phyloP scores from a whole-genome alignment of 2,797 vertebrate species.

The Aplochiton taeniatus region DNA sequence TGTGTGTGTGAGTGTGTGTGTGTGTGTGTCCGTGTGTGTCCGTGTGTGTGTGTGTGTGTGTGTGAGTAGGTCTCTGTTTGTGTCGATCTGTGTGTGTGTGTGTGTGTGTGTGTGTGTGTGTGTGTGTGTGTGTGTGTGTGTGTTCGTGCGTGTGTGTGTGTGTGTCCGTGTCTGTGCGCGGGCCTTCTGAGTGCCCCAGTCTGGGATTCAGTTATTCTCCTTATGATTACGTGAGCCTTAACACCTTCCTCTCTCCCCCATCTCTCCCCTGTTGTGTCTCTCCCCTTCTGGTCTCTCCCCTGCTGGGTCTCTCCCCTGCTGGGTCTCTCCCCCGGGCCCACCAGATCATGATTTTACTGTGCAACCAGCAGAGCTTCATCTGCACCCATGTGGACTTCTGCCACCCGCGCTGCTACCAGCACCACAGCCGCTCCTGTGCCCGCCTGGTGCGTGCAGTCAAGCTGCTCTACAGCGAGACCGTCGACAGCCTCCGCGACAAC shows the following conservation, averaged over 20 bases:
- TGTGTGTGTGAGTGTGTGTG: neutral
- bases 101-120: neutral
- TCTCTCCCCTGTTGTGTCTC: neutral
- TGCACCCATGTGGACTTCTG: constrained; percentile 96
- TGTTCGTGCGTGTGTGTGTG: neutral
- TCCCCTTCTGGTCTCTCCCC: neutral
- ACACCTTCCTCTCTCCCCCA: neutral
- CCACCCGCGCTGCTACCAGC: constrained; percentile 96
- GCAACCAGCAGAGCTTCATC: constrained; percentile 99
- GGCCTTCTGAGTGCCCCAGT: neutral
- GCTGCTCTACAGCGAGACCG: constrained; percentile 91
- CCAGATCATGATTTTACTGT: constrained; percentile 96
- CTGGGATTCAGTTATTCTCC: neutral
- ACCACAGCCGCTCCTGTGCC: constrained; percentile 95
- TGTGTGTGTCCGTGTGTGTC: too few relatives aligned
- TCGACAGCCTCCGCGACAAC: constrained; percentile 89
- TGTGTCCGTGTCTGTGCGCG: neutral
- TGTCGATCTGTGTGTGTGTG: neutral
- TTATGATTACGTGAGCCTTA: too few relatives aligned
- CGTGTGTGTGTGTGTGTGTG: neutral
- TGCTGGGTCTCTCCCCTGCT: neutral
- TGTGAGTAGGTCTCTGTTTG: neutral
- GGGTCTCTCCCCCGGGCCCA: constrained; percentile 21
- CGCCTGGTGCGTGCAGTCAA: constrained; percentile 96
- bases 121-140: neutral